Base-by-base conservation (phyloP, 2,888 invertebrate species). In the Chrysolina americana region DNA sequence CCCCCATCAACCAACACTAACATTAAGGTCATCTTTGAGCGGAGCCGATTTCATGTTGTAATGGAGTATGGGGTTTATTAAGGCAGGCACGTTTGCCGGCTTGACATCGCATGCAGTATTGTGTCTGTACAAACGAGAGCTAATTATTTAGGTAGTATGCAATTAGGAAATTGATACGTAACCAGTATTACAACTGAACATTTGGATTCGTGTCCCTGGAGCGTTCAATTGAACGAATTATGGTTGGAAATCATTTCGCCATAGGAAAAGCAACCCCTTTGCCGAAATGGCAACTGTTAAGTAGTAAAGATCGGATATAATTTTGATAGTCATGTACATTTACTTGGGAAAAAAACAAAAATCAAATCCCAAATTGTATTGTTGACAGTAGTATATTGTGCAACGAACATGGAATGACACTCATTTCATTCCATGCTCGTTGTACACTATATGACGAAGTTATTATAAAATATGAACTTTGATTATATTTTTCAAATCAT, bases 141-240 rank as follows among this genome's bases (percentile, higher is more conserved):
- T 74, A 74, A 70, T 74, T 70, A 74, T 65, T 66, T 68, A n/a
- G n/a, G n/a, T n/a, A 48, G 70, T n/a, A 41, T 50, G 74, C 74
- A 74, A 74, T 74, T 74, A 74, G 74, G 74, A 70, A 74, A 74
- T 74, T 70, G 74, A 70, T 74, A 70, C 65, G 70, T 74, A 70
- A 70, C 70, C 70, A 66, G 70, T 41, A 70, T 70, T 50, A 66
- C 65, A 74, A 70, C 44, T 70, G 70, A 74, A 65, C 66, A 74
- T 69, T 65, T 65, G 62, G 66, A 74, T 74, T 66, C 66, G 66
- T 66, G 62, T 56, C 41, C 44, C 41, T 10, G 70, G 21, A 66
- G 23, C 28, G 19, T 1, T 59, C 59, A 59, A 59, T 59, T 59
- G 15, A 17, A n/a, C 28, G 10, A 28, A 36, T 59, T 59, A 59